Evolutionary conservation across 2,797 vertebrate genomes (phyloP), one percentile per base, ranked within the genome.

Genomic region (Anomalospiza imberbis): DNA sequence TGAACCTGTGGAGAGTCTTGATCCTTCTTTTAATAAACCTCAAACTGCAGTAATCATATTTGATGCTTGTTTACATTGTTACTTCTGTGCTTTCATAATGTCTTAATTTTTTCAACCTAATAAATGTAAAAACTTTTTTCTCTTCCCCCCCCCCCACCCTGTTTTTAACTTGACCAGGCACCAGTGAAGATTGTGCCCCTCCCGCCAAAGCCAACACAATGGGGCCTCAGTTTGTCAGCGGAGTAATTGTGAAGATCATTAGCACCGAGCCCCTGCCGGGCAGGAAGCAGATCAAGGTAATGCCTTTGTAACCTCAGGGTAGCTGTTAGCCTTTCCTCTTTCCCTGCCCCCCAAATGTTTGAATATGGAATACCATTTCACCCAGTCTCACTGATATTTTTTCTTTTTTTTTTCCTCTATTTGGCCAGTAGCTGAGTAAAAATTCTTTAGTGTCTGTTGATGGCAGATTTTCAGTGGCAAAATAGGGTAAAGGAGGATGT

Each of bases 201-300:
- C 92, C 82, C 31, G 98, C 98, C 85, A 99, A 98, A 84, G 96
- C 85, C 22, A 93, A 67, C 17, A 95, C 97, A 38, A 95, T 96
- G 47, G 99, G 99, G 19, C 99, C 99, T 26, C 98, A 98, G 97
- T 99, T 99, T 76, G 97, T 98, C 88, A 98, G 98, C 18, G 99
- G 99, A 32, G 99, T 99, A 96, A 99, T 99, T 92, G 89, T 99
- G 96, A 99, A 99, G 98, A 98, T 99, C 73, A 96, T 98, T 67
- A 98, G 99, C 96, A 94, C 65, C 7, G 98, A 99, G 72, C 98
- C 98, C 40, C 97, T 99, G 45, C 99, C 99, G 32, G 98, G 97
- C 96, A 98, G 99, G 96, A 99, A 99, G 90, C 97, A 96, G 78
- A 97, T 99, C 97, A 99, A 99, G 98, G 99, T 99, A 98, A 98